Conservation (phyloP, 2,888 invertebrate genomes). For the Archaeoteleia sp. region DNA sequence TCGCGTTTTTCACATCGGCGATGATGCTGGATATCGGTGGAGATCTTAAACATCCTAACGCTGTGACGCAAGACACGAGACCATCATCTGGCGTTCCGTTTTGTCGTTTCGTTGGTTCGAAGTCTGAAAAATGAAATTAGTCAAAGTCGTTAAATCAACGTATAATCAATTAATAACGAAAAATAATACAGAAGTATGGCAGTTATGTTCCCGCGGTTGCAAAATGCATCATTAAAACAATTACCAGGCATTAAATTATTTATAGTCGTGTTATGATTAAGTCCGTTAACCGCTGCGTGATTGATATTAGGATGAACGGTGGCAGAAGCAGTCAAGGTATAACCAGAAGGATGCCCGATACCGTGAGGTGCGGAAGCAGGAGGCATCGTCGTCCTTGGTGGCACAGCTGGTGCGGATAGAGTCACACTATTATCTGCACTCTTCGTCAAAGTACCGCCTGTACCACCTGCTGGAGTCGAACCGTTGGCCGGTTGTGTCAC, state of each 20-base stretch:
- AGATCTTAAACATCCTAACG: constrained; percentile 67
- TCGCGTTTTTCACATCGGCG: constrained; percentile 68
- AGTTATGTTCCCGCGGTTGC: constrained; percentile 15
- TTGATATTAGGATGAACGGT: constrained; percentile 72
- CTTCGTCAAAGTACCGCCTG: constrained; percentile 54
- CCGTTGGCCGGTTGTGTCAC: constrained; percentile 79
- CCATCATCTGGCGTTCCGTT: constrained; percentile 68
- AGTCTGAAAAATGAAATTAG: constrained; percentile 57
- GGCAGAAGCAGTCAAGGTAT: constrained; percentile 71
- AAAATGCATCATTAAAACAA: constrained; percentile 50
- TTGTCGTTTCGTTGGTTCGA: constrained; percentile 67
- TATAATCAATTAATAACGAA: too few species aligned
- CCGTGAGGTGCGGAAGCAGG: constrained; percentile 59
- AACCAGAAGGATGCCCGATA: constrained; percentile 67
- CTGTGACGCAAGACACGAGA: constrained; percentile 72
- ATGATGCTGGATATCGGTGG: constrained; percentile 70
- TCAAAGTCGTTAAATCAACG: too few species aligned
- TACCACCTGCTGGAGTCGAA: constrained; percentile 63
- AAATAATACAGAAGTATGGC: constrained; percentile 5
- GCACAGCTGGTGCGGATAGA: constrained; percentile 70
- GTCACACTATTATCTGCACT: constrained; percentile 59
- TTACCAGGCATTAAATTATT: constrained; percentile 71
- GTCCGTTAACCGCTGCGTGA: constrained; percentile 66
- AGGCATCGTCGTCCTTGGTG: constrained; percentile 68
- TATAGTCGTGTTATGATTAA: constrained; percentile 63